Percentiles rank a stretch among this genome's conserved stretches.
Evolutionary conservation across 2,797 vertebrate genomes (phyloP).

Genomic region (Rhinophrynus dorsalis): DNA sequence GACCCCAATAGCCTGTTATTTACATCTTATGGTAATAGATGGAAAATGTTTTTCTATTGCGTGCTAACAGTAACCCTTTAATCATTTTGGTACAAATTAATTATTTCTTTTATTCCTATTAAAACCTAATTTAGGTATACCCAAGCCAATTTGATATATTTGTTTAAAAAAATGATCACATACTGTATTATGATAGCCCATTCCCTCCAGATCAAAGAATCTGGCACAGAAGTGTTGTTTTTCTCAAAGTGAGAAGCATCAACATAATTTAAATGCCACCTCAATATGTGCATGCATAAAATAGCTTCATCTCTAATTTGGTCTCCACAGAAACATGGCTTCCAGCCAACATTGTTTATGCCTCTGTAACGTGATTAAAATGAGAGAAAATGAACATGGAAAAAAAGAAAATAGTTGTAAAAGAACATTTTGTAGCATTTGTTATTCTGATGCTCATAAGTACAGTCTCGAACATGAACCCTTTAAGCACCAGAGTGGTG

Average conservation of each 20-base stretch:
- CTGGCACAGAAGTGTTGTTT: constrained; percentile 55
- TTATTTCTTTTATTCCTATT: neutral
- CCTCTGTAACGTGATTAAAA: constrained; percentile 58
- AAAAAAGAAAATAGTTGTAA: constrained; percentile 30
- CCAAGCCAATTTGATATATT: constrained; percentile 58
- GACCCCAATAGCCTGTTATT: too few relatives aligned
- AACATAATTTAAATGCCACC: constrained; percentile 65
- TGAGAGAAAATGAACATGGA: constrained; percentile 32
- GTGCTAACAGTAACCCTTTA: neutral
- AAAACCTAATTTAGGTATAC: neutral
- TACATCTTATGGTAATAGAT: too few relatives aligned
- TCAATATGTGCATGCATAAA: constrained; percentile 59
- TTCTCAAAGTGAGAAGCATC: constrained; percentile 57
- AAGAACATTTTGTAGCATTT: constrained; percentile 17
- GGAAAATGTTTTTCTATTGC: too few relatives aligned
- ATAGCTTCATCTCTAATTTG: constrained; percentile 51
- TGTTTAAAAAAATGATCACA: constrained; percentile 55
- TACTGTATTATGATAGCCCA: constrained; percentile 58
- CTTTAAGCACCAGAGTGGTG: too few relatives aligned
- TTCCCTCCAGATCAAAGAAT: constrained; percentile 65
- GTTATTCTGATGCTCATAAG: constrained; percentile 32
- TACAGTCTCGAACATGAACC: too few relatives aligned
- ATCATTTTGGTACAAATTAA: neutral
- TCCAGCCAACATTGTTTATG: constrained; percentile 59
- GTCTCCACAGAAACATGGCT: constrained; percentile 56